Conservation (phyloP, 2,888 invertebrate species). For the Agonum fuliginosum region DNA sequence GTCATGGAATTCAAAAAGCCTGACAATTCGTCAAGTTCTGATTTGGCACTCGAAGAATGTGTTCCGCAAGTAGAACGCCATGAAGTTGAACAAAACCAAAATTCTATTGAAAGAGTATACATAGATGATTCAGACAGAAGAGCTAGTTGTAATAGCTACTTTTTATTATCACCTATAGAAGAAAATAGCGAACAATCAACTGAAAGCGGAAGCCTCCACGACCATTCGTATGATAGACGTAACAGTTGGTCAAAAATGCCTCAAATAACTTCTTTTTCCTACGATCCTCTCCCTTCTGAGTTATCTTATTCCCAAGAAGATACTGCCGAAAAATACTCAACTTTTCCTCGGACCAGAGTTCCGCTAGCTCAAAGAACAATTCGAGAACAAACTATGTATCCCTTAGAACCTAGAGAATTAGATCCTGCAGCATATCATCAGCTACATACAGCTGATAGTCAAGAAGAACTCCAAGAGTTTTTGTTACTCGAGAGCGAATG, state of each 20-base stretch:
- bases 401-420: slow-evolving; percentile 77
- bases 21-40: slow-evolving; percentile 6
- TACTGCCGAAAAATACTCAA: slow-evolving; percentile 73
- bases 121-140: slow-evolving; percentile 63
- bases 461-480: slow-evolving; percentile 79
- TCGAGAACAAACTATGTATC: slow-evolving; percentile 72
- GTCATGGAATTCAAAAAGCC: slow-evolving; percentile 70
- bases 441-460: slow-evolving; percentile 77
- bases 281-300: slow-evolving; percentile 69
- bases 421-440: slow-evolving; percentile 76
- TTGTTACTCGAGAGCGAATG: slow-evolving; percentile 78
- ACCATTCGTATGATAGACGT: slow-evolving; percentile 63
- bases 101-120: slow-evolving; percentile 64
- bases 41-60: slow-evolving; percentile 18
- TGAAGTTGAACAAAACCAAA: slow-evolving; percentile 60
- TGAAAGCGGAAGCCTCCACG: slow-evolving; percentile 71
- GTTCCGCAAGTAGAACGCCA: slow-evolving; percentile 55
- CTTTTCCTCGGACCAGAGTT: slow-evolving; percentile 74
- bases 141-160: slow-evolving; percentile 60
- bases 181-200: slow-evolving; percentile 77
- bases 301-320: slow-evolving; percentile 63
- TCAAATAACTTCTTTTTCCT: slow-evolving; percentile 69
- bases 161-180: slow-evolving; percentile 75
- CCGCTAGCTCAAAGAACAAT: slow-evolving; percentile 67
- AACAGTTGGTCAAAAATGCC: slow-evolving; percentile 57